phyloP scores from a whole-genome alignment of 2,113 vertebrate species.

The Pyrgilauda ruficollis region DNA sequence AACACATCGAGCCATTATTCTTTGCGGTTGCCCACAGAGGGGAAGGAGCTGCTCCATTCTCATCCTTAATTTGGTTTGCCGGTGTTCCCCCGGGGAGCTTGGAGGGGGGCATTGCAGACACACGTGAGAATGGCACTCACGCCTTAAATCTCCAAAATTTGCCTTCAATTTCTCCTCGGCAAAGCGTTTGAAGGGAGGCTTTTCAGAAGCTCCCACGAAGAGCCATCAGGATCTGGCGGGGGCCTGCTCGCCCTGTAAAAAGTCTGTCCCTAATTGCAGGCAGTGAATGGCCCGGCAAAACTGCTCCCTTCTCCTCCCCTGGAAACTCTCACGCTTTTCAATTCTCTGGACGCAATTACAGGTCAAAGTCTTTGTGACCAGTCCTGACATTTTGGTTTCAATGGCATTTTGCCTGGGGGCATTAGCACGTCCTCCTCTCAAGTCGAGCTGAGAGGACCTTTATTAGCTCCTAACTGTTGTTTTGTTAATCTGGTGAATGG shows the following conservation, averaged over 20 bases:
- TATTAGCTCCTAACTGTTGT: constrained; percentile 63
- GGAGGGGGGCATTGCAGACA: background rate
- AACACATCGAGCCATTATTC: background rate
- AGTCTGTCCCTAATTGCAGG: background rate
- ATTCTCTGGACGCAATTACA: constrained; percentile 53
- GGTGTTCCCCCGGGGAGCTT: background rate
- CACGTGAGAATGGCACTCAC: background rate
- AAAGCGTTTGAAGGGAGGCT: background rate
- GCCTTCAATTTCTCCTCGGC: background rate
- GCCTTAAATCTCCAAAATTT: background rate
- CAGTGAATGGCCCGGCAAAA: background rate
- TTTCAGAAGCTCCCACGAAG: background rate
- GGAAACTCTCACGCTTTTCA: constrained; percentile 41
- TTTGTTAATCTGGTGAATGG: constrained; percentile 68
- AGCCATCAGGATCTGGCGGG: background rate
- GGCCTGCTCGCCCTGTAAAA: background rate
- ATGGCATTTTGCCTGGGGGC: constrained; percentile 60
- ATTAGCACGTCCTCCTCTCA: constrained; percentile 35
- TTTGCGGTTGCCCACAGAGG: background rate
- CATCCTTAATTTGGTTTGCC: background rate
- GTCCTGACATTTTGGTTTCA: constrained; percentile 21
- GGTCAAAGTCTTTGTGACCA: constrained; percentile 55
- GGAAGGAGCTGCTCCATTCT: background rate
- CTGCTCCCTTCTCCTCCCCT: background rate
- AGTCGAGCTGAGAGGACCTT: constrained; percentile 32